A percentile compares a stretch with the other conserved stretches of the same genome.
Conservation (phyloP, 2,113 vertebrate species). For the Nettapus auritus region DNA sequence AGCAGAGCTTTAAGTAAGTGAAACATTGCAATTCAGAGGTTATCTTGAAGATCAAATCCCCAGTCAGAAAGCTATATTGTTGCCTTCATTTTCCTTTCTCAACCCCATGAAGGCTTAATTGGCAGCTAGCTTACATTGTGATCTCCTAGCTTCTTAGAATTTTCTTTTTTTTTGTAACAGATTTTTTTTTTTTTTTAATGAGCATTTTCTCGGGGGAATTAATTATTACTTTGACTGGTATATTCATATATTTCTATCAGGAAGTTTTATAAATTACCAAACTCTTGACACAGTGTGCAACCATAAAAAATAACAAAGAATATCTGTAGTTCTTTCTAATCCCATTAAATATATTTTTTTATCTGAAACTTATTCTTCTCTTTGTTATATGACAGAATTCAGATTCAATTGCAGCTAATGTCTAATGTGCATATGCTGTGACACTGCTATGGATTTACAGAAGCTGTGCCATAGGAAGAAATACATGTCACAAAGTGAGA, state of each 20-base stretch:
- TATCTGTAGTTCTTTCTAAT: slow-evolving; percentile 48
- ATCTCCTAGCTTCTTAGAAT: slow-evolving; percentile 71
- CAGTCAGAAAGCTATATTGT: slow-evolving; percentile 55
- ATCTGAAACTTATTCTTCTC: not conserved
- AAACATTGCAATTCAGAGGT: slow-evolving; percentile 20
- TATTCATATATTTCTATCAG: slow-evolving; percentile 75
- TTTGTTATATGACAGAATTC: slow-evolving; percentile 46
- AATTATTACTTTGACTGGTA: slow-evolving; percentile 80
- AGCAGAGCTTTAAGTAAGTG: slow-evolving; percentile 14
- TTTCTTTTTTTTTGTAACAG: slow-evolving; percentile 70
- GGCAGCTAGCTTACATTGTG: slow-evolving; percentile 69
- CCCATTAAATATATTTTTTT: not conserved
- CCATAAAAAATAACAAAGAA: slow-evolving; percentile 59
- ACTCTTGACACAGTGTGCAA: slow-evolving; percentile 62
- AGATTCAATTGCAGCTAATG: not conserved
- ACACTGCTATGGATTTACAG: not conserved
- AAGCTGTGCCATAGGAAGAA: not conserved
- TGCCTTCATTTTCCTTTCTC: slow-evolving; percentile 64
- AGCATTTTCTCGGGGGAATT: slow-evolving; percentile 72
- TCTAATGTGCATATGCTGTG: not conserved
- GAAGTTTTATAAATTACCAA: slow-evolving; percentile 75
- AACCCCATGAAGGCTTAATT: slow-evolving; percentile 73
- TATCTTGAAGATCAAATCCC: slow-evolving; percentile 61
- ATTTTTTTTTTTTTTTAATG: slow-evolving; percentile 53
- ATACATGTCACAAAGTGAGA: not conserved